phyloP scores from a whole-genome alignment of 2,113 vertebrate genomes.

The Takifugu bimaculatus region DNA sequence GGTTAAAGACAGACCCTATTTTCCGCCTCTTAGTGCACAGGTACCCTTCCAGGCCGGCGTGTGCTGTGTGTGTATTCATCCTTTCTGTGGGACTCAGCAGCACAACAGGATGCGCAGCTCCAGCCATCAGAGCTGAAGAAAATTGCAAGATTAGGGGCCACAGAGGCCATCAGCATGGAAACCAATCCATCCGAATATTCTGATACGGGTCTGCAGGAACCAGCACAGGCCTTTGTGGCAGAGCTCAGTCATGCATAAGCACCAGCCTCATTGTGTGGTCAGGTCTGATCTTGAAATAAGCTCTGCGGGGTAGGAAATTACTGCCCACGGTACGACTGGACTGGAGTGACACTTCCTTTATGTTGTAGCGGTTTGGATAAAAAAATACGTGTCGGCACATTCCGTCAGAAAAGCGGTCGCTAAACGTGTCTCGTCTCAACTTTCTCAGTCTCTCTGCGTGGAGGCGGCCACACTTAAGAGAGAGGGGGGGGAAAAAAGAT shows the following conservation, averaged over 20 bases:
- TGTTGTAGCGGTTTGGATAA: conserved; percentile 17
- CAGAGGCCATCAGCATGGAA: conserved; percentile 47
- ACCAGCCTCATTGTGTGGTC: conserved; percentile 44
- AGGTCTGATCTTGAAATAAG: conserved; percentile 40
- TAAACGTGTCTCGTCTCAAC: conserved; percentile 2
- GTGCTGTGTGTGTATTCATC: conserved; percentile 19
- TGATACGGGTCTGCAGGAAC: conserved; percentile 55
- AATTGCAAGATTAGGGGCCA: conserved; percentile 43
- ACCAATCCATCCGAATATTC: conserved; percentile 55
- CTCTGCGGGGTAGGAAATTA: conserved; percentile 53
- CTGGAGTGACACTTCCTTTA: conserved; percentile 19
- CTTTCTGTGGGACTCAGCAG: conserved; percentile 53
- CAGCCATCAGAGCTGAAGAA: conserved; percentile 38
- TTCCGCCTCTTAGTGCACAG: conserved; percentile 62
- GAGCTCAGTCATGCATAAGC: conserved; percentile 38
- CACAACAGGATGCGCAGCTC: conserved; percentile 43
- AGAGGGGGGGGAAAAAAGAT: conserved; percentile 5
- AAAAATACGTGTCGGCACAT: conserved; percentile 11
- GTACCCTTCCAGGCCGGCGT: not conserved
- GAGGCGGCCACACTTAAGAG: conserved; percentile 13
- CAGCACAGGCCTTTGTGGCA: conserved; percentile 35
- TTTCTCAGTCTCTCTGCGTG: conserved; percentile 22
- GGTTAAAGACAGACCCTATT: conserved; percentile 63
- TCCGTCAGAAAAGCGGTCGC: conserved; percentile 12
- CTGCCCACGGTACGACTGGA: conserved; percentile 39